Evolutionary conservation across 1,140 invertebrate species (phyloP).

Genomic region (Drosophila seguyi): DNA sequence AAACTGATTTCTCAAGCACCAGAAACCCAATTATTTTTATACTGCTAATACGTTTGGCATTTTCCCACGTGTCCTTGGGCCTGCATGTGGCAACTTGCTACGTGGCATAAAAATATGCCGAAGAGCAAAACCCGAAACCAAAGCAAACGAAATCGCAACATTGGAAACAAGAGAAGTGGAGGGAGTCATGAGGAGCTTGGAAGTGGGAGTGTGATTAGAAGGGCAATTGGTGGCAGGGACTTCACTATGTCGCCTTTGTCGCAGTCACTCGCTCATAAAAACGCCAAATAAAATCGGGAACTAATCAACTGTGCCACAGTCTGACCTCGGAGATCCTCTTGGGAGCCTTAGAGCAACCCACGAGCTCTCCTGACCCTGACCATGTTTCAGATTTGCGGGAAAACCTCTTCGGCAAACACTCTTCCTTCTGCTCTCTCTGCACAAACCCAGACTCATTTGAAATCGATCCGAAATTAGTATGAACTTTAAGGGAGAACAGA

Average conservation of each 20-base stretch:
- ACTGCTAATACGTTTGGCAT: not conserved
- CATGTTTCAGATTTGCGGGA: not conserved
- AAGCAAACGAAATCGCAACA: constrained; percentile 28
- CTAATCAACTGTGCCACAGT: constrained; percentile 62
- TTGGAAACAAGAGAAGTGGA: constrained; percentile 9
- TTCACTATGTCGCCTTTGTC: constrained; percentile 3
- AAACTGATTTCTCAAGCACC: no score
- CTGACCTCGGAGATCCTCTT: constrained; percentile 12
- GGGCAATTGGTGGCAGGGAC: not conserved
- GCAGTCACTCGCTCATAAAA: constrained; percentile 61
- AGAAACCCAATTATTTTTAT: no score
- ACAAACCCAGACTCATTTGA: no score
- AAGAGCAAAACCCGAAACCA: constrained; percentile 35
- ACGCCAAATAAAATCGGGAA: constrained; percentile 69
- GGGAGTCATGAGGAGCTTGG: not conserved
- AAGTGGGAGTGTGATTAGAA: not conserved
- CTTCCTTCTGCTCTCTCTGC: no score
- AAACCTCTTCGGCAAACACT: no score
- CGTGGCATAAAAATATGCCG: constrained; percentile 42
- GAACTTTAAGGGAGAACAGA: no score
- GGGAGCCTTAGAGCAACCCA: constrained; percentile 30
- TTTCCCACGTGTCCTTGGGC: not conserved
- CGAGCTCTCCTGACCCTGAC: constrained; percentile 15
- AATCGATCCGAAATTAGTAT: no score
- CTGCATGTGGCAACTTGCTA: no score